These are phyloP conservation scores for Meloidogyne floridensis DNA, from an alignment of 1,140 invertebrate genomes.

Conservation along the genomic window DNA sequence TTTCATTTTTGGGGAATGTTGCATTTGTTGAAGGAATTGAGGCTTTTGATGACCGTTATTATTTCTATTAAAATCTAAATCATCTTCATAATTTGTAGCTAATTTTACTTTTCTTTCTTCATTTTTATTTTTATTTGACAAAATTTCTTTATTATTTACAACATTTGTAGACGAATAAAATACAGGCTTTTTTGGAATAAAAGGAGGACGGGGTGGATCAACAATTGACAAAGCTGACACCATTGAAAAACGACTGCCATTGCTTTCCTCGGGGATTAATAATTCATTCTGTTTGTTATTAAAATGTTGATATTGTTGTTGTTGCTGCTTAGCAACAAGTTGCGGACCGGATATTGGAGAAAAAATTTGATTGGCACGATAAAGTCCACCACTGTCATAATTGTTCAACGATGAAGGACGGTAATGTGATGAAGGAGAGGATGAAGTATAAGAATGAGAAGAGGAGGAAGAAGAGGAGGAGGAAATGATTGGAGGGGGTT, in stretches of 20 bases:
- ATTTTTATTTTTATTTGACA: background rate
- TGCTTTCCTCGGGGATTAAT: background rate
- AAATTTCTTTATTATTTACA: background rate
- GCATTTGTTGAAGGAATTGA: background rate
- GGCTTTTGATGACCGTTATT: slow-evolving; percentile 1
- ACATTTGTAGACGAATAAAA: background rate
- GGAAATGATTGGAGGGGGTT: background rate
- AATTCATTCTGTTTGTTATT: background rate
- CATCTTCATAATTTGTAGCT: background rate
- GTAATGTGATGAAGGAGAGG: background rate
- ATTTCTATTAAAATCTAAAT: background rate
- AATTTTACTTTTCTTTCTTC: background rate
- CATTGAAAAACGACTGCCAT: background rate
- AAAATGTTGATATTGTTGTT: background rate
- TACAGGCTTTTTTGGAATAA: slow-evolving; percentile 35
- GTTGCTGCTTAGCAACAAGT: background rate
- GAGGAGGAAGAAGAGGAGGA: background rate
- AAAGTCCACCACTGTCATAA: background rate
- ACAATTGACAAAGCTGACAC: background rate
- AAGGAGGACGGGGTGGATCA: slow-evolving; percentile 26
- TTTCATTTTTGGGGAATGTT: background rate
- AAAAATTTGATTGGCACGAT: background rate
- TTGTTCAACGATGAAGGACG: slow-evolving; percentile 6
- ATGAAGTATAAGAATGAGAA: background rate
- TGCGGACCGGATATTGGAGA: background rate